Conservation (phyloP, 2,888 invertebrate species). For the Scelioninae gen. 1 region DNA sequence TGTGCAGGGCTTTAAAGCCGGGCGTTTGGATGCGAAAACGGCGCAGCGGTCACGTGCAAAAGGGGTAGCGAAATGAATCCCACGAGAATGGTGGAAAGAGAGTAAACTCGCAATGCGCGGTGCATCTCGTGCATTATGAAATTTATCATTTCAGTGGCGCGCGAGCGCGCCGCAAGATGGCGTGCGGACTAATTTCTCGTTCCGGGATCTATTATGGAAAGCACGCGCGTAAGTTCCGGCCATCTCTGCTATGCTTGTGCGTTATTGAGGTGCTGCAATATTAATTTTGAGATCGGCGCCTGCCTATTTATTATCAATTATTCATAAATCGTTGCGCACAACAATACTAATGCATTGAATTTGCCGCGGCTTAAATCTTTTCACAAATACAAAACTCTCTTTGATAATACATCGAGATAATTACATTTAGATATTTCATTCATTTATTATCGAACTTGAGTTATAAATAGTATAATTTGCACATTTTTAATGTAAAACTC, state of each 20-base stretch:
- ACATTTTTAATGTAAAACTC: too few relatives aligned
- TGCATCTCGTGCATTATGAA: constrained; percentile 70
- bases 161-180: constrained; percentile 57
- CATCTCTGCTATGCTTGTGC: constrained; percentile 29
- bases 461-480: constrained; percentile 19
- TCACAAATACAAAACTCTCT: constrained; percentile 27
- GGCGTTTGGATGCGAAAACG: constrained; percentile 45
- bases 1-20: constrained; percentile 37
- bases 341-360: constrained; percentile 44
- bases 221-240: constrained; percentile 63
- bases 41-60: constrained; percentile 58
- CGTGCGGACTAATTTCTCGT: constrained; percentile 63
- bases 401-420: constrained; percentile 32
- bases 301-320: constrained; percentile 62
- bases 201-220: constrained; percentile 64
- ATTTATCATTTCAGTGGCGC: constrained; percentile 69
- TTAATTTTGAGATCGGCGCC: constrained; percentile 58
- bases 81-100: constrained; percentile 57
- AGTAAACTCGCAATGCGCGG: constrained; percentile 60
- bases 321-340: constrained; percentile 48
- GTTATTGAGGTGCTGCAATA: constrained; percentile 63
- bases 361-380: constrained; percentile 34
- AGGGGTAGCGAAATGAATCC: constrained; percentile 62
- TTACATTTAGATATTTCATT: constrained; percentile 38
- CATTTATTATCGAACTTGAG: constrained; percentile 20